Conservation (phyloP, 2,113 vertebrate genomes). For the Lamprotornis superbus region DNA sequence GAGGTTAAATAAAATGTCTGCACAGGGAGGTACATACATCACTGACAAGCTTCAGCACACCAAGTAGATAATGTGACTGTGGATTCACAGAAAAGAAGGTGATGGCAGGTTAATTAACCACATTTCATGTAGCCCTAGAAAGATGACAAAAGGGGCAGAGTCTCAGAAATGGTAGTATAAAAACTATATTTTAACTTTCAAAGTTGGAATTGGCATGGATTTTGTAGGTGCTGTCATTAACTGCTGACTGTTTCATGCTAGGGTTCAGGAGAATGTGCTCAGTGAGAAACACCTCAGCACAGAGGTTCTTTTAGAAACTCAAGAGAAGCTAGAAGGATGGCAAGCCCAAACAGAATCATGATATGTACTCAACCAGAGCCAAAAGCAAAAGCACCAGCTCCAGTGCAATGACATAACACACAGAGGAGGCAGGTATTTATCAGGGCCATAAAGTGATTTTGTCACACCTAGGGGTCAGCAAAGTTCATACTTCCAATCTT, state of each 20-base stretch:
- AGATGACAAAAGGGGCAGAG: slow-evolving; percentile 14
- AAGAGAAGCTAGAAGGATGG: background rate
- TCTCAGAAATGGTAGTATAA: background rate
- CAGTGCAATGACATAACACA: background rate
- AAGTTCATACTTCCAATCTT: background rate
- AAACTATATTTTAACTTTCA: background rate
- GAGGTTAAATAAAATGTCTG: slow-evolving; percentile 48
- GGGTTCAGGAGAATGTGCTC: background rate
- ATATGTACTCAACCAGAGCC: background rate
- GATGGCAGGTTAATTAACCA: slow-evolving; percentile 61
- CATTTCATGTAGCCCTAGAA: background rate
- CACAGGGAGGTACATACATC: background rate
- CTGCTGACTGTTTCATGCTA: background rate
- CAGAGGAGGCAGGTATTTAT: background rate
- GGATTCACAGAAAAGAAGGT: slow-evolving; percentile 8
- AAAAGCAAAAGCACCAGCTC: background rate
- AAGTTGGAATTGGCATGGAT: background rate
- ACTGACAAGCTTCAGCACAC: background rate
- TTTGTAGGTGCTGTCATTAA: background rate
- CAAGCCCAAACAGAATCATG: background rate
- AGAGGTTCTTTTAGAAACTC: background rate
- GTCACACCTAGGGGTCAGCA: background rate
- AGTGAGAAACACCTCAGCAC: background rate
- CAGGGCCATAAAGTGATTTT: background rate
- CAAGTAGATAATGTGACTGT: background rate